Evolutionary conservation across 2,888 invertebrate genomes (phyloP).

Genomic region (Leptodirus hochenwartii): DNA sequence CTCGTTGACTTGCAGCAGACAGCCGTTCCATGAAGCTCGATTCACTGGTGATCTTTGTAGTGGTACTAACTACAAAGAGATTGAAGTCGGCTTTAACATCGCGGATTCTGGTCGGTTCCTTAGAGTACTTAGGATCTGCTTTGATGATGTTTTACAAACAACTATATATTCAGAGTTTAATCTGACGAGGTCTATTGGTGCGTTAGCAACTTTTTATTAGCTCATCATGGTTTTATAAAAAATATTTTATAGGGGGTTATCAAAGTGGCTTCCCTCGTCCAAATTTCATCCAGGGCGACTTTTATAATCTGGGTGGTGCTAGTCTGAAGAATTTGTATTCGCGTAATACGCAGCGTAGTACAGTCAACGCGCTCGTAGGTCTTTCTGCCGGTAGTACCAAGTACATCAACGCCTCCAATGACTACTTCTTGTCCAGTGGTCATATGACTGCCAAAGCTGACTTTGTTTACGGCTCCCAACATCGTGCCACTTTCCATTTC

Average conservation of each 20-base stretch:
- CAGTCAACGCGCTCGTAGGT: conserved; percentile 21
- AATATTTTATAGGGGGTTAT: no score
- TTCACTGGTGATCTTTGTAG: conserved; percentile 28
- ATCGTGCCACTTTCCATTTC: conserved; percentile 41
- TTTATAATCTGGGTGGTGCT: conserved; percentile 26
- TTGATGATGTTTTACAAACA: conserved; percentile 29
- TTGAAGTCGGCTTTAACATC: conserved; percentile 30
- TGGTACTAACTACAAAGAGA: conserved; percentile 22
- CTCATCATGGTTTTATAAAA: no score
- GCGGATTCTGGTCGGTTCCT: conserved; percentile 28
- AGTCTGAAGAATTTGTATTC: conserved; percentile 17
- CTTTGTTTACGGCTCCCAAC: conserved; percentile 37
- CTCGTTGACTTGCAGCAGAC: conserved; percentile 26
- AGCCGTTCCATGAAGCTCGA: conserved; percentile 26
- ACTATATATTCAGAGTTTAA: conserved; percentile 34
- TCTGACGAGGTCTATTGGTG: conserved; percentile 28
- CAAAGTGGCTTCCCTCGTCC: conserved; percentile 32
- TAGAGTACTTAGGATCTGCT: conserved; percentile 33
- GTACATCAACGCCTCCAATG: conserved; percentile 28
- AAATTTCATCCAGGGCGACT: conserved; percentile 29
- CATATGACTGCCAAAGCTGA: conserved; percentile 38
- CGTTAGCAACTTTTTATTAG: no score
- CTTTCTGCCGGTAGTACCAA: conserved; percentile 17
- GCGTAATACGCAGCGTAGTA: conserved; percentile 17
- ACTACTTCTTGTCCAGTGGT: conserved; percentile 33